These are phyloP conservation scores for Oedothorax gibbosus DNA, from an alignment of 1,140 invertebrate genomes.

Conservation along the genomic window DNA sequence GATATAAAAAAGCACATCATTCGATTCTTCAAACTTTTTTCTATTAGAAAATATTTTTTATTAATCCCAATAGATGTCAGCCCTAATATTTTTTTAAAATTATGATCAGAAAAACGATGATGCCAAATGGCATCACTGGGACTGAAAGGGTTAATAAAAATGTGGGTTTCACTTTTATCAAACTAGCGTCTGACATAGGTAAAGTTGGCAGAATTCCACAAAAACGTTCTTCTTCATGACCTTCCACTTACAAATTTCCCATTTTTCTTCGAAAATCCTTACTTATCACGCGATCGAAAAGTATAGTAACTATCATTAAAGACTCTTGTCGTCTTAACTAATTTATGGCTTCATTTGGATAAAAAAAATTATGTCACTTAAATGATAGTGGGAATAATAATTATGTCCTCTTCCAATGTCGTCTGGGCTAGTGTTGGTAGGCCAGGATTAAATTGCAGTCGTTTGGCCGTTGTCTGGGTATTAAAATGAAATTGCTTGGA, in stretches of 20 bases:
- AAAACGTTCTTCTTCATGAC: constrained; percentile 27
- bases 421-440: neutral
- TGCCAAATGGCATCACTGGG: too few species aligned
- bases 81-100: too few species aligned
- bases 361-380: constrained; percentile 33
- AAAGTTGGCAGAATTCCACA: constrained; percentile 41
- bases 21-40: too few species aligned
- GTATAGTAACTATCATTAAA: constrained; percentile 26
- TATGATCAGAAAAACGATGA: too few species aligned
- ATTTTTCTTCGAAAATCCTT: constrained; percentile 6
- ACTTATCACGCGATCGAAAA: neutral
- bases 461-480: too few species aligned
- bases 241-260: constrained; percentile 5
- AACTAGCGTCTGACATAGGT: constrained; percentile 14
- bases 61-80: too few species aligned
- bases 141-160: too few species aligned
- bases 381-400: constrained; percentile 36
- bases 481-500: too few species aligned
- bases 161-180: too few species aligned
- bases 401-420: constrained; percentile 13
- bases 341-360: constrained; percentile 37
- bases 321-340: constrained; percentile 38
- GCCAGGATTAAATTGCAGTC: neutral
- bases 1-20: too few species aligned
- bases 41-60: too few species aligned